Base-by-base conservation (phyloP, 2,797 vertebrate species). In the Acanthiza pusilla region DNA sequence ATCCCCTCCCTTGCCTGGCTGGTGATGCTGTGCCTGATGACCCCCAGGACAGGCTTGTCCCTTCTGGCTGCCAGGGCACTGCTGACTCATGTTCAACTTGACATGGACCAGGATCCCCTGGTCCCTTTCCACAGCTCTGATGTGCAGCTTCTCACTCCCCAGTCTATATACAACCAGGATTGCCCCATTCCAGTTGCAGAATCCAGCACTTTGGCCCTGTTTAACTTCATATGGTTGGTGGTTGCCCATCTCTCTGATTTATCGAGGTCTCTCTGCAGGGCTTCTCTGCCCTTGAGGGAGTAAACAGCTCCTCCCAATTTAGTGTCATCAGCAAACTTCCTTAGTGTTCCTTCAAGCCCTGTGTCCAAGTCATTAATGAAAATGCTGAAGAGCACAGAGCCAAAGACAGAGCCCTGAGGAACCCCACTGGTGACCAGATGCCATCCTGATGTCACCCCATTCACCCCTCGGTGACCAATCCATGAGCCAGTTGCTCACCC, bases 41-140 rank as follows among this genome's bases (percentile, higher is more conserved):
- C 0, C 30, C 16, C 3, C n/a, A 54, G 54, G 25, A 54, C 47
- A 54, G 0, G 0, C 0, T 0, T 77, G n/a, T 11, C 6, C 6
- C 20, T 76, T 16, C 47, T 40, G 55, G 48, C 55, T 68, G n/a
- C n/a, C 72, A 47, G 47, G 25, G n/a, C 27, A 47, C 29, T 29
- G 19, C 23, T 53, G n/a, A 0, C 4, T 45, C 12, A 8, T 1
- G 4, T 16, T 45, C n/a, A 47, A 0, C 12, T 10, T 60, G 38
- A 6, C 11, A 34, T 2, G 0, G 5, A 47, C 4, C 9, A 54
- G 23, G 57, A 43, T 5, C 4, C 10, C 13, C 19, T 20, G 20
- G 10, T 11, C 16, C 16, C 14, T 62, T 61, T 26, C 21, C 13
- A 12, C 8, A 21, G 6, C 3, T 1, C 30, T 77, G 29, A 7